Evolutionary conservation across 2,797 vertebrate species (phyloP).

Genomic region (Nyctibius grandis): DNA sequence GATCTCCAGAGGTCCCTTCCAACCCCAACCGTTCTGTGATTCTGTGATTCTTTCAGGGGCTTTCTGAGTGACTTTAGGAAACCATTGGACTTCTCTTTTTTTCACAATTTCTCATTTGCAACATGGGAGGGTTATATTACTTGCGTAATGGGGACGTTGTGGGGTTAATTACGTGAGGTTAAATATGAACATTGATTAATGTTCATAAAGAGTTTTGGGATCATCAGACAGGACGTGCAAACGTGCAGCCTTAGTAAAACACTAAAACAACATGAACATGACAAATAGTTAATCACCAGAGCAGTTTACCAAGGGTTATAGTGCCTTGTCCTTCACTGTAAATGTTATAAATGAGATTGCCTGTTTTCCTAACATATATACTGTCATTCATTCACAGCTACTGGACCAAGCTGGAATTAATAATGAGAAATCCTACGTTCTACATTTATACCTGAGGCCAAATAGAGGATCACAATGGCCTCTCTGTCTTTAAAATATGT

Average conservation of each 20-base stretch:
- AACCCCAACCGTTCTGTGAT: too few relatives aligned
- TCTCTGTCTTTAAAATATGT: neutral
- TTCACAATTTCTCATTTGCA: neutral
- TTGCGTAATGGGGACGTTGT: neutral
- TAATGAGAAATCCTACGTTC: neutral
- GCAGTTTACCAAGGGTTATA: neutral
- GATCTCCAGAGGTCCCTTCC: too few relatives aligned
- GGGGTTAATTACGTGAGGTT: neutral
- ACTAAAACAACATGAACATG: neutral
- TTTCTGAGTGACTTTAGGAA: neutral
- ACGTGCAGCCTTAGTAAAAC: neutral
- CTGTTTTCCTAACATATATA: neutral
- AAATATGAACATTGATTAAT: neutral
- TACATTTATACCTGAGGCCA: neutral
- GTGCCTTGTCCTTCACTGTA: neutral
- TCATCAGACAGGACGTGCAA: neutral
- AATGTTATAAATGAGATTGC: neutral
- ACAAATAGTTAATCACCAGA: neutral
- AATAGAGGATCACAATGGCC: neutral
- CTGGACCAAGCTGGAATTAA: neutral
- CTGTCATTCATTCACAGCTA: neutral
- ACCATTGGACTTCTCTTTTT: neutral
- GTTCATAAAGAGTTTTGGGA: neutral
- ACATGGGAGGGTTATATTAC: neutral
- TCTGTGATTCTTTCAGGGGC: too few relatives aligned